Percentiles rank a stretch among this genome's conserved stretches.
Conservation (phyloP, 2,888 invertebrate genomes). For the Invenusta paracnida region DNA sequence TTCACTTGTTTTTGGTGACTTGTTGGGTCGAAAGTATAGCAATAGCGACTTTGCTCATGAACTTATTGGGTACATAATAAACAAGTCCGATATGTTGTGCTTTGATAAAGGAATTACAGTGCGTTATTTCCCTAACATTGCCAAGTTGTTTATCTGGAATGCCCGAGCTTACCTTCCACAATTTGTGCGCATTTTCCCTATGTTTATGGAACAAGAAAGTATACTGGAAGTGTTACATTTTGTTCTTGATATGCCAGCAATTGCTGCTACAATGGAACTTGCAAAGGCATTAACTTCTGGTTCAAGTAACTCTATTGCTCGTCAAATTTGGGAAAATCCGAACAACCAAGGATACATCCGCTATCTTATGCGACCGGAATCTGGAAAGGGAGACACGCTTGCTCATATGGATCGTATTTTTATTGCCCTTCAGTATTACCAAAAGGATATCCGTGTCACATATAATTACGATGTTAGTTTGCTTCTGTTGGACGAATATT, state of each 20-base stretch:
- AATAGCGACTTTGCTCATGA: background rate
- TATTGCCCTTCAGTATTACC: background rate
- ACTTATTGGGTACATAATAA: background rate
- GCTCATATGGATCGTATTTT: slow-evolving; percentile 2
- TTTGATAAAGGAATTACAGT: background rate
- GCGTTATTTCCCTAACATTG: background rate
- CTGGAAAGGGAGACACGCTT: background rate
- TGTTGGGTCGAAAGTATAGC: slow-evolving; percentile 17
- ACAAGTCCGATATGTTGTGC: background rate
- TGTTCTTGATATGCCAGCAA: background rate
- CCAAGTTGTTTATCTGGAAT: background rate
- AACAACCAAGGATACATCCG: background rate
- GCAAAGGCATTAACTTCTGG: background rate
- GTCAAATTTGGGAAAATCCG: slow-evolving; percentile 10
- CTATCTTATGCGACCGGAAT: background rate
- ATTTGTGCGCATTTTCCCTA: background rate
- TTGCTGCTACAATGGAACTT: slow-evolving; percentile 21
- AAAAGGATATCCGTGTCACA: background rate
- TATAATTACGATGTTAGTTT: slow-evolving; percentile 18
- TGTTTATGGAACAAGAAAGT: background rate
- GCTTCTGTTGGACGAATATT: background rate
- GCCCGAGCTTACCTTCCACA: background rate
- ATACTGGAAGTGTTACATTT: background rate
- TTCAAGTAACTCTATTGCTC: background rate
- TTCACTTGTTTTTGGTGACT: background rate